These are phyloP conservation scores for Drosophila putrida DNA, from an alignment of 2,888 invertebrate species.

Conservation along the genomic window DNA sequence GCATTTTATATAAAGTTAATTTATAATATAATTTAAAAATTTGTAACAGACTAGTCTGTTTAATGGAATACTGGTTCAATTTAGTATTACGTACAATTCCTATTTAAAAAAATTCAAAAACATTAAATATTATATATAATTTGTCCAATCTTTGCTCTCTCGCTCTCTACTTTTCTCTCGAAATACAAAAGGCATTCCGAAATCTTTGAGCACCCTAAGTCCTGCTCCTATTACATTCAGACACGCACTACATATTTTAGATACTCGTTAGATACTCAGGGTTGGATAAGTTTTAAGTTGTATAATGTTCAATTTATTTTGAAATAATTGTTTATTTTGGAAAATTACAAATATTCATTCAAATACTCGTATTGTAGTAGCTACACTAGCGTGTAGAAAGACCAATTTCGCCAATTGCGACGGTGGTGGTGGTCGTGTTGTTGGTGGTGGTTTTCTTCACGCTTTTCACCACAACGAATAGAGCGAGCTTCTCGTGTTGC, in stretches of 20 bases:
- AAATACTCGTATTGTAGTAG: neutral
- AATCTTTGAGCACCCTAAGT: conserved; percentile 47
- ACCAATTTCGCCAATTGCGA: conserved; percentile 8
- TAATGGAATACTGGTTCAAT: too few species aligned
- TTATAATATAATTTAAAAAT: neutral
- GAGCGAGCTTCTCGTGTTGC: conserved; percentile 21
- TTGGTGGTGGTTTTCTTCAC: conserved; percentile 23
- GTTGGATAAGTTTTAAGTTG: conserved; percentile 2
- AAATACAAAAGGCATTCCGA: conserved; percentile 30
- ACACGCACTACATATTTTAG: neutral
- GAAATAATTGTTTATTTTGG: conserved; percentile 9
- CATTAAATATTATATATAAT: too few species aligned
- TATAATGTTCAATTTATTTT: conserved; percentile 5
- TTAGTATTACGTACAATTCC: neutral
- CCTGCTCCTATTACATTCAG: conserved; percentile 22
- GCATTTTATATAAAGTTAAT: neutral
- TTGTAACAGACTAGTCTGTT: too few species aligned
- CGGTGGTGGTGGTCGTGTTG: neutral
- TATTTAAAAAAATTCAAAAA: too few species aligned
- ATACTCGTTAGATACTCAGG: neutral
- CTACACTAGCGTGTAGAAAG: neutral
- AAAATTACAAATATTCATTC: conserved; percentile 54
- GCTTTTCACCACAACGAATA: conserved; percentile 54
- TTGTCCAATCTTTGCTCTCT: neutral
- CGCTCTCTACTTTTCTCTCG: neutral